These are phyloP conservation scores for Philaenus spumarius DNA, from an alignment of 1,140 invertebrate genomes.

Conservation along the genomic window DNA sequence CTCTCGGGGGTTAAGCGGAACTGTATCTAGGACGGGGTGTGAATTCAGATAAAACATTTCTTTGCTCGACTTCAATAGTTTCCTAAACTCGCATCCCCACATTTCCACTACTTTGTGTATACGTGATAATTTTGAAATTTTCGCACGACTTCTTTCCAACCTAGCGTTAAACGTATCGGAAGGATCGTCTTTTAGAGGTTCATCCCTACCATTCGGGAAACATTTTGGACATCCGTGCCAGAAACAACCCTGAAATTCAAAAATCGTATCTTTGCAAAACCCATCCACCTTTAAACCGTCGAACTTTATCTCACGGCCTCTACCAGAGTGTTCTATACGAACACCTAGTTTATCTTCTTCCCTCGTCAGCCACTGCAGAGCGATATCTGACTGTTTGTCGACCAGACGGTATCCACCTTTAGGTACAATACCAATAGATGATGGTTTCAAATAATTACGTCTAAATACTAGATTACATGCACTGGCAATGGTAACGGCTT, in stretches of 20 bases:
- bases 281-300: slow-evolving; percentile 9
- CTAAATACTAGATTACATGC: slow-evolving; percentile 3
- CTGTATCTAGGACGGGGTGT: not conserved
- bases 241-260: slow-evolving; percentile 17
- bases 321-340: not conserved
- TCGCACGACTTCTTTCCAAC: not conserved
- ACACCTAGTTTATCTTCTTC: slow-evolving; percentile 2
- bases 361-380: slow-evolving; percentile 1
- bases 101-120: not conserved
- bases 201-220: not conserved
- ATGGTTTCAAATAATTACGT: not conserved
- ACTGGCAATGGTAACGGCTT: not conserved
- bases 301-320: not conserved
- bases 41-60: not conserved
- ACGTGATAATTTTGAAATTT: not conserved
- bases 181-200: slow-evolving; percentile 2
- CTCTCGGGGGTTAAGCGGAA: not conserved
- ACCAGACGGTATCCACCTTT: not conserved
- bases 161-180: not conserved
- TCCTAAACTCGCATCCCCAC: not conserved
- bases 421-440: not conserved
- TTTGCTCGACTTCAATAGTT: not conserved
- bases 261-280: slow-evolving; percentile 1
- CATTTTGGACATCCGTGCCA: slow-evolving; percentile 5
- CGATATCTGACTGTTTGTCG: not conserved